Percentiles rank a stretch among this genome's conserved stretches.
Conservation (phyloP, 2,113 vertebrate species). For the Zingel zingel region DNA sequence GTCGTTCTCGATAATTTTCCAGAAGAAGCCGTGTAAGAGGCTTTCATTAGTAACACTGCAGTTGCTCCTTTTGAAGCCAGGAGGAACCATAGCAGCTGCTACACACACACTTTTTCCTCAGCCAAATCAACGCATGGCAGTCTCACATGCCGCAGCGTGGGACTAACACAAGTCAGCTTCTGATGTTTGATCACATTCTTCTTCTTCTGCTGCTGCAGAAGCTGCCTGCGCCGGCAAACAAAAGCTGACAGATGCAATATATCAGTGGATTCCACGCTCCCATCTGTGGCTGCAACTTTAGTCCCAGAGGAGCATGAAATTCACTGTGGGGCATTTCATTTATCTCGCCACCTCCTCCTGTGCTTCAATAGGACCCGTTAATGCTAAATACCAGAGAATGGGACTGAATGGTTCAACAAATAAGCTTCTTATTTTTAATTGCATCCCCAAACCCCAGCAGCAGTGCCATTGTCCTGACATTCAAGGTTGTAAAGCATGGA, state of each 20-base stretch:
- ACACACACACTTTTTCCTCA: conserved; percentile 15
- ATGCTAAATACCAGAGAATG: conserved; percentile 20
- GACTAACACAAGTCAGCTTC: conserved; percentile 26
- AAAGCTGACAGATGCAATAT: conserved; percentile 13
- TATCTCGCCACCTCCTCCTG: conserved; percentile 33
- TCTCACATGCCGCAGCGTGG: conserved; percentile 3
- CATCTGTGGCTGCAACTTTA: conserved; percentile 33
- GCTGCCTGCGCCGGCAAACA: background rate
- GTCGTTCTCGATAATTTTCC: conserved; percentile 2
- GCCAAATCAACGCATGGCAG: conserved; percentile 18
- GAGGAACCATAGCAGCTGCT: conserved; percentile 46
- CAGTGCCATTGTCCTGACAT: conserved; percentile 1
- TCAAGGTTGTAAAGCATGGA: conserved; percentile 9
- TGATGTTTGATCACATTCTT: conserved; percentile 16
- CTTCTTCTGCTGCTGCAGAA: conserved; percentile 6
- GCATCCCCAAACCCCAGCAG: conserved; percentile 31
- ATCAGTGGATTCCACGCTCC: conserved; percentile 12
- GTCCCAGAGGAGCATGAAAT: conserved; percentile 33
- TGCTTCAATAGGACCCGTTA: conserved; percentile 3
- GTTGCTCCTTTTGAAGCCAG: conserved; percentile 52
- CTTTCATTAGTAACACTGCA: conserved; percentile 68
- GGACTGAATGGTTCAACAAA: conserved; percentile 27
- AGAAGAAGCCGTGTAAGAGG: conserved; percentile 47
- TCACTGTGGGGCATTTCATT: conserved; percentile 35
- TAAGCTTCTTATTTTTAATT: conserved; percentile 60